Conservation (phyloP, 64 coral and sea anemone genomes). For the Trachythela sp. region DNA sequence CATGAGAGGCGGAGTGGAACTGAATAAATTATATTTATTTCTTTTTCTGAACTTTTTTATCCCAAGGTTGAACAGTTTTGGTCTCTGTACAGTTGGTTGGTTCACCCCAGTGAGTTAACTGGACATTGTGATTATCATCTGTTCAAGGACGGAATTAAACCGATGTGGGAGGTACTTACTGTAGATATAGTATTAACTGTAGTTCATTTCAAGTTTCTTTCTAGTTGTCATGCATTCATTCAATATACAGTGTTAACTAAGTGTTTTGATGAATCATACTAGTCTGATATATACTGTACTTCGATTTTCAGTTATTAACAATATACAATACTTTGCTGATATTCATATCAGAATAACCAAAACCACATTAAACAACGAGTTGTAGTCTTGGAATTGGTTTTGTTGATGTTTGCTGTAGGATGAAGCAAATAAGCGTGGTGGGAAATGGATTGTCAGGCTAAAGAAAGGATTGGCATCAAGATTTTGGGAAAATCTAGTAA, state of each 20-base stretch:
- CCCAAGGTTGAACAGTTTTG: conserved; percentile 95
- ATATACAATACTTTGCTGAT: too few relatives aligned
- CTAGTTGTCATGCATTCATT: too few relatives aligned
- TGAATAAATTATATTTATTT: too few relatives aligned
- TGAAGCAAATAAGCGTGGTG: conserved; percentile 94
- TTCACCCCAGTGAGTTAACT: conserved; percentile 86
- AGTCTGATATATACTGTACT: not conserved
- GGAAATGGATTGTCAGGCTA: conserved; percentile 97
- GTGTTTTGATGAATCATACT: too few relatives aligned
- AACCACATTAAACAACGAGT: not conserved
- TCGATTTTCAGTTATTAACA: too few relatives aligned
- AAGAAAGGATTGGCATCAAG: conserved; percentile 93
- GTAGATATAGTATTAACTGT: not conserved
- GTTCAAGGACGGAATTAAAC: conserved; percentile 99
- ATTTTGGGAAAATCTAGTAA: conserved; percentile 99
- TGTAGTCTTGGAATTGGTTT: not conserved
- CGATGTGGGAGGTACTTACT: conserved; percentile 91
- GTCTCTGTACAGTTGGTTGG: conserved; percentile 79
- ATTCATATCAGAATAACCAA: not conserved
- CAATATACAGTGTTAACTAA: too few relatives aligned
- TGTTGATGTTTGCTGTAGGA: conserved; percentile 49
- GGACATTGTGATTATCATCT: conserved; percentile 97
- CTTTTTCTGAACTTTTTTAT: too few relatives aligned
- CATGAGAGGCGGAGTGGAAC: too few relatives aligned
- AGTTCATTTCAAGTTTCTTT: too few relatives aligned